Evolutionary conservation across 2,113 vertebrate species (phyloP).

Genomic region (Malaclemys terrapin): DNA sequence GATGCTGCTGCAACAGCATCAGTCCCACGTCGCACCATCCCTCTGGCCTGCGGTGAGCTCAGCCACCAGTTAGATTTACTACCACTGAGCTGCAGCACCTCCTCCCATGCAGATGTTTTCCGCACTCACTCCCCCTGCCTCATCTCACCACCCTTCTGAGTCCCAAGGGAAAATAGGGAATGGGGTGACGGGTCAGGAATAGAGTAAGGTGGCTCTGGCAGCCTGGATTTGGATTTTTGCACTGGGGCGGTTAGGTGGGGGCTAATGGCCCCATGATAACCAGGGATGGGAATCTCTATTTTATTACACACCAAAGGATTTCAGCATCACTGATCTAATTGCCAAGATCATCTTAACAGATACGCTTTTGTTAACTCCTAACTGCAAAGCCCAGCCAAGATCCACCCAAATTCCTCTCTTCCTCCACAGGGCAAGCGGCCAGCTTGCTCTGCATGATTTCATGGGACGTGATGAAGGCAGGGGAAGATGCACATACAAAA

Average conservation of each 20-base stretch:
- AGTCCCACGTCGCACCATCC: background rate
- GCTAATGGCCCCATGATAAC: background rate
- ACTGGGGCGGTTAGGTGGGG: background rate
- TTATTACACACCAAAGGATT: background rate
- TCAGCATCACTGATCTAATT: background rate
- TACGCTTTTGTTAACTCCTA: background rate
- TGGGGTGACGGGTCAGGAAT: background rate
- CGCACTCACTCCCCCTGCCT: background rate
- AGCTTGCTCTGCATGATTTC: accelerated
- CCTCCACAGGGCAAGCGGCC: background rate
- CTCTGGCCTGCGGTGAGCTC: too few species aligned
- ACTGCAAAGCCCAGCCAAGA: background rate
- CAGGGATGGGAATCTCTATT: too few species aligned
- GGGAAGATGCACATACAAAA: accelerated
- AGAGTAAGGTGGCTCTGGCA: background rate
- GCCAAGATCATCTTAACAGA: background rate
- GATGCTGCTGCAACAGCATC: background rate
- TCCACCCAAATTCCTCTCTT: background rate
- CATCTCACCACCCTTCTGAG: background rate
- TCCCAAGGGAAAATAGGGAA: background rate
- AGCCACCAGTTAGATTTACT: background rate
- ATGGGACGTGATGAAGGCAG: accelerated
- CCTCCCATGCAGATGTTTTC: too few species aligned
- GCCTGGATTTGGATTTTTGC: background rate
- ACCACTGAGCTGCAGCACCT: background rate